Evolutionary conservation across 2,113 vertebrate species (phyloP).

Genomic region (Tonatia bakeri): DNA sequence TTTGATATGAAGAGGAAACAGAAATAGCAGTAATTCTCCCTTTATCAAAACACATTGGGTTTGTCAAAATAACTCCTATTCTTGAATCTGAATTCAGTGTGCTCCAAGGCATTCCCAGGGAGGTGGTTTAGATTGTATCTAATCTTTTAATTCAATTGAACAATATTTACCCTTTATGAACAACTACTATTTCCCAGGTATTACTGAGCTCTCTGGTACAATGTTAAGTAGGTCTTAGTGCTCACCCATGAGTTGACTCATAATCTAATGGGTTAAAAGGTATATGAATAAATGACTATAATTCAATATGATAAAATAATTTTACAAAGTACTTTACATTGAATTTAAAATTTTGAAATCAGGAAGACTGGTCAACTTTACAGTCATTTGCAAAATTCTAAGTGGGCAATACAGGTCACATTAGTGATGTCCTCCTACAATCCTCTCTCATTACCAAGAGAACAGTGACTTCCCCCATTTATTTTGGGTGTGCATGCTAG

Average conservation of each 20-base stretch:
- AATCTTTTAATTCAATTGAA: not conserved
- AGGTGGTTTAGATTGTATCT: not conserved
- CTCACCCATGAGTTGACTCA: not conserved
- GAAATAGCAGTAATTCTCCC: not conserved
- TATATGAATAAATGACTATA: not conserved
- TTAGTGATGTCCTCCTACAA: not conserved
- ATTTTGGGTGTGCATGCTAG: not conserved
- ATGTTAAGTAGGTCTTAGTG: not conserved
- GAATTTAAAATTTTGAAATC: slow-evolving; percentile 18
- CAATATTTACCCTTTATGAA: not conserved
- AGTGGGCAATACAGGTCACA: not conserved
- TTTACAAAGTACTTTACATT: not conserved
- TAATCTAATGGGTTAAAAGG: not conserved
- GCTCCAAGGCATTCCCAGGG: not conserved
- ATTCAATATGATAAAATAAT: not conserved
- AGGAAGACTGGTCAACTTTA: not conserved
- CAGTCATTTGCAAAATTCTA: not conserved
- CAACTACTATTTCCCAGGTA: not conserved
- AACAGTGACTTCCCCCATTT: not conserved
- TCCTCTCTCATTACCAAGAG: not conserved
- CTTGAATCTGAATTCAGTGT: not conserved
- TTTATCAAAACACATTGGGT: not conserved
- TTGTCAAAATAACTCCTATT: not conserved
- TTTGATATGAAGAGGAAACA: not conserved
- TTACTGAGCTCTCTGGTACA: not conserved